Base-by-base conservation (phyloP, 1,140 invertebrate genomes). In the Scaptomyza graminum region DNA sequence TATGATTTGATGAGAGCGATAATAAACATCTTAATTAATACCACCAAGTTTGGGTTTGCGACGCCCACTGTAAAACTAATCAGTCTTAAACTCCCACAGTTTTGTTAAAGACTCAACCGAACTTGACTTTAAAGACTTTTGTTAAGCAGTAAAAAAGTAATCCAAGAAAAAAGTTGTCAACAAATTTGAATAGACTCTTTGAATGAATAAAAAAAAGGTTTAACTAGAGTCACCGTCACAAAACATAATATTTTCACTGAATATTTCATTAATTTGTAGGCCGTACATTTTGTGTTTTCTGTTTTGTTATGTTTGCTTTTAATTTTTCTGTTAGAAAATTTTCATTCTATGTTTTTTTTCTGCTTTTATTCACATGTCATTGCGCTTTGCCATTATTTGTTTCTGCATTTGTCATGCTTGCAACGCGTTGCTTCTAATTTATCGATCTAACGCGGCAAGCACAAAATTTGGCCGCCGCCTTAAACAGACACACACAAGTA, bases 381-480 rank as follows among this genome's bases (percentile, higher is more conserved):
- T 44, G 49, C 31, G 69, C 63, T 66, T 66, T 65, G 47, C 12
- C 15, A 34, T 34, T 63, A 25, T 13, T 57, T 28, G 9, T 41
- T 41, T 60, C 56, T 52, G 39, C 56, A 66, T 34, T 41, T 57
- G 18, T 16, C 52, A 49, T 54, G 50, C 65, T 39, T 66, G 64
- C 65, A 67, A 60, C 56, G 28, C 7, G 28, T 11, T 60, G 57
- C 43, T 34, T 18, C 60, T 43, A 49, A 39, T 59, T 72, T 72
- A 72, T 72, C 63, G 69, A 72, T 72, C 66, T 60, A 72, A 72
- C 63, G 51, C 39, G 62, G 9, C 55, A 66, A 66, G 57, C 8
- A 34, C 31, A 67, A 47, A 34, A 54, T 31, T 57, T 62, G 49
- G 66, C 43, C 41, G 59, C 65, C 65, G 65, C 65, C 65, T 61